Evolutionary conservation across 2,888 invertebrate species (phyloP), one percentile per base, ranked within the genome.

Genomic region (Scaptodrosophila latifasciaeformis): DNA sequence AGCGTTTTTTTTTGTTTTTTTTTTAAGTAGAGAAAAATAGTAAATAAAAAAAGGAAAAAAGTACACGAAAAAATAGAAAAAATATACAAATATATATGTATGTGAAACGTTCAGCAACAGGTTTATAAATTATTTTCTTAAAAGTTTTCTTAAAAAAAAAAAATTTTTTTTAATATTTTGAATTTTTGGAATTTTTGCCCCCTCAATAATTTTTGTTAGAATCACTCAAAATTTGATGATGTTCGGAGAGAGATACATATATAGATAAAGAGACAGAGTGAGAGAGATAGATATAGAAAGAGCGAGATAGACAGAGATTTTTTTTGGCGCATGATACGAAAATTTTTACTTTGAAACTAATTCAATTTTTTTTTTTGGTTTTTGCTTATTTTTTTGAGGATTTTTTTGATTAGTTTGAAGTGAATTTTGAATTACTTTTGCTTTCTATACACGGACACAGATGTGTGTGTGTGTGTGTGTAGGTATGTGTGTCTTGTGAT

Each of bases 1-100:
- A 62, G 80, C 59, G 67, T 67, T 69, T n/a, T n/a, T n/a, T n/a
- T n/a, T n/a, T n/a, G n/a, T n/a, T n/a, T n/a, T n/a, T n/a, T n/a
- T n/a, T n/a, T 68, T 59, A 67, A 67, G 66, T 62, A 69, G 67
- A 67, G 69, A 76, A 71, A 78, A 70, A 76, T 62, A 75, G 59
- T 54, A 62, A 76, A 81, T 65, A 61, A 54, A 65, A 77, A 67
- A 64, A 59, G 57, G 65, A 59, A 82, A 72, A 83, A 70, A 82
- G 66, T 72, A 70, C 67, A 68, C 67, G 63, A 67, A 77, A 74
- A 74, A 67, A 66, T 55, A 65, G 57, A 70, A 66, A 67, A 68
- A 56, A 69, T 60, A 66, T 61, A 61, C 47, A 54, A 46, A 63
- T 62, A 75, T 65, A 69, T 70, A 72, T 71, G 65, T 65, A 72